phyloP scores from a whole-genome alignment of 2,797 vertebrate species.

The Eptatretus atami region DNA sequence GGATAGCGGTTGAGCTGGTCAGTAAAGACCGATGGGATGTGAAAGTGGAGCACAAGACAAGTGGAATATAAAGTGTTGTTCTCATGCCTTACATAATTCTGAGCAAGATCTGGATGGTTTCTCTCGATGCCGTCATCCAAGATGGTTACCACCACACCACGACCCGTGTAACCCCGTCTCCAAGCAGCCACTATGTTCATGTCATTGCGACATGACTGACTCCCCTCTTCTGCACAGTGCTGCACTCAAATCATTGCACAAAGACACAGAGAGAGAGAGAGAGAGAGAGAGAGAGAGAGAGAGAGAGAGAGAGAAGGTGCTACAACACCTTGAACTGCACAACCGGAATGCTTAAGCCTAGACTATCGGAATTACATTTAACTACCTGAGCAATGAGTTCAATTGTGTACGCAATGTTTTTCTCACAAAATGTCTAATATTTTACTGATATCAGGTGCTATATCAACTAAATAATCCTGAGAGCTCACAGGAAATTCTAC shows the following conservation, averaged over 20 bases:
- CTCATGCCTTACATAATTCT: constrained; percentile 54
- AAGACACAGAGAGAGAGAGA: constrained; percentile 7
- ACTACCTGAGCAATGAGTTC: too few species aligned
- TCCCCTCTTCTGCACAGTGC: constrained; percentile 7
- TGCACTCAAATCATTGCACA: constrained; percentile 5
- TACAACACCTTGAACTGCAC: too few species aligned
- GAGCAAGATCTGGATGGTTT: constrained; percentile 54
- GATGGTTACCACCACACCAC: constrained; percentile 66
- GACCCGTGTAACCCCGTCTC: constrained; percentile 61
- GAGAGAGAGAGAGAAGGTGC: background rate
- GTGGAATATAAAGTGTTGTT: background rate
- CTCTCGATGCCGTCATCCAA: constrained; percentile 62
- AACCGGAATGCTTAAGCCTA: too few species aligned
- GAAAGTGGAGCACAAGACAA: too few species aligned
- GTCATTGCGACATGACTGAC: constrained; percentile 35
- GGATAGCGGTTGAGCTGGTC: background rate
- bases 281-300: background rate
- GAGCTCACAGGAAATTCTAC: too few species aligned
- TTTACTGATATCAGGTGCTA: too few species aligned
- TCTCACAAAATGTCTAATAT: too few species aligned
- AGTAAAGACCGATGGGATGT: too few species aligned
- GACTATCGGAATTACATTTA: too few species aligned
- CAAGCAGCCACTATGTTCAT: constrained; percentile 68
- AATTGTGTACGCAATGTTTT: too few species aligned
- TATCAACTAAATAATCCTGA: too few species aligned